Evolutionary conservation across 1,140 invertebrate species (phyloP).

Genomic region (Pristionchus pacificus): DNA sequence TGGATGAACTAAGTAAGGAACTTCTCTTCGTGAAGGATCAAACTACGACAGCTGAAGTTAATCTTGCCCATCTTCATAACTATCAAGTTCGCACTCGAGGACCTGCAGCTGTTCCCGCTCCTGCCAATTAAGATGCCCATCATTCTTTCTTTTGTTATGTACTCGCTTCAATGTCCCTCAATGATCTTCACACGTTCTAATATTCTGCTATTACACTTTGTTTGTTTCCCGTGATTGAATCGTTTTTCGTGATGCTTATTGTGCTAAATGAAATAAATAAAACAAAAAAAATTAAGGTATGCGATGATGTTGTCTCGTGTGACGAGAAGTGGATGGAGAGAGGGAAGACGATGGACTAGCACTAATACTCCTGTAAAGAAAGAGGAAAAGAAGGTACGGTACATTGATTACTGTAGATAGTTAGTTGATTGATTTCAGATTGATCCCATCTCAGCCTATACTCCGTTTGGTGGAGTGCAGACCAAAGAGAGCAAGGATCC

Average conservation of each 20-base stretch:
- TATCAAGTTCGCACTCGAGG: background rate
- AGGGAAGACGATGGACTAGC: background rate
- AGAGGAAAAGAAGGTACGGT: background rate
- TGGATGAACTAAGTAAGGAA: slow-evolving; percentile 77
- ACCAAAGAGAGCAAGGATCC: slow-evolving; percentile 16
- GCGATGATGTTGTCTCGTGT: background rate
- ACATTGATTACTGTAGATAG: background rate
- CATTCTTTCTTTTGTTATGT: too few species aligned
- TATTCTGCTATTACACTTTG: too few species aligned
- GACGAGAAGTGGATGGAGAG: background rate
- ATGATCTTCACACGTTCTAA: too few species aligned
- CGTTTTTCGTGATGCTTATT: background rate
- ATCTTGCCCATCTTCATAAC: background rate
- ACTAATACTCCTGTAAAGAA: background rate
- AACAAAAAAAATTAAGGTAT: background rate
- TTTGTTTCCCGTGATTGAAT: too few species aligned
- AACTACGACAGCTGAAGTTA: slow-evolving; percentile 84
- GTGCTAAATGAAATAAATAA: background rate
- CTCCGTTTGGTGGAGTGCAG: slow-evolving; percentile 35
- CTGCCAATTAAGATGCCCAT: too few species aligned
- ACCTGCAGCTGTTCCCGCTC: too few species aligned
- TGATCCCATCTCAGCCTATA: slow-evolving; percentile 25
- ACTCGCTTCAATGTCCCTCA: too few species aligned
- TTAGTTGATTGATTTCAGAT: slow-evolving; percentile 2
- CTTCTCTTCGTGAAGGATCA: slow-evolving; percentile 88